Conservation (phyloP, 2,888 invertebrate genomes). For the Ormia ochracea region DNA sequence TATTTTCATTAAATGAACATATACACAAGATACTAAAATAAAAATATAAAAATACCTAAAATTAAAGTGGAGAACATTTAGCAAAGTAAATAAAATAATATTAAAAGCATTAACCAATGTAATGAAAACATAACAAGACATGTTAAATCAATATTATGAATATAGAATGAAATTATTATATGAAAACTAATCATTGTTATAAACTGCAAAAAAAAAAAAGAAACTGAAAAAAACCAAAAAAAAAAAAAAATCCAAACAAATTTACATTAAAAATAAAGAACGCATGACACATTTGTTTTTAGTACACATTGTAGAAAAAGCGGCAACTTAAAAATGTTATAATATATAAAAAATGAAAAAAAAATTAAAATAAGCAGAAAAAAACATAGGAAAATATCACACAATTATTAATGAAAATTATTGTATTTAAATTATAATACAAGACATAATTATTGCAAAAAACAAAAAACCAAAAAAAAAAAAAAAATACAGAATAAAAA, state of each 20-base stretch:
- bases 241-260: slow-evolving; percentile 1
- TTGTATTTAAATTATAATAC: slow-evolving; percentile 56
- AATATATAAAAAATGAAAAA: slow-evolving; percentile 5
- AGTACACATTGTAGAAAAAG: slow-evolving; percentile 63
- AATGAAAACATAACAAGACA: slow-evolving; percentile 28
- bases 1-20: slow-evolving; percentile 58
- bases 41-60: slow-evolving; percentile 40
- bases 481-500: slow-evolving; percentile 33
- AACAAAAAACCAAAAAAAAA: slow-evolving; percentile 4
- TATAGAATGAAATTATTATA: slow-evolving; percentile 54
- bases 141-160: slow-evolving; percentile 61
- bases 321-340: slow-evolving; percentile 62
- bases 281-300: slow-evolving; percentile 63
- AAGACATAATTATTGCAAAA: slow-evolving; percentile 55
- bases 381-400: slow-evolving; percentile 56
- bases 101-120: slow-evolving; percentile 51
- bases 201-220: slow-evolving; percentile 48
- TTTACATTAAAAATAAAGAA: slow-evolving; percentile 18
- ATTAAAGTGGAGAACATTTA: slow-evolving; percentile 38
- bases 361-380: slow-evolving; percentile 28
- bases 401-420: slow-evolving; percentile 56
- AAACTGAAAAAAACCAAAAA: not conserved
- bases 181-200: slow-evolving; percentile 62
- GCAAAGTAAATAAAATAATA: slow-evolving; percentile 46
- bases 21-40: slow-evolving; percentile 44